These are phyloP conservation scores for Drosophila siamana DNA, from an alignment of 2,888 invertebrate genomes.

Conservation along the genomic window DNA sequence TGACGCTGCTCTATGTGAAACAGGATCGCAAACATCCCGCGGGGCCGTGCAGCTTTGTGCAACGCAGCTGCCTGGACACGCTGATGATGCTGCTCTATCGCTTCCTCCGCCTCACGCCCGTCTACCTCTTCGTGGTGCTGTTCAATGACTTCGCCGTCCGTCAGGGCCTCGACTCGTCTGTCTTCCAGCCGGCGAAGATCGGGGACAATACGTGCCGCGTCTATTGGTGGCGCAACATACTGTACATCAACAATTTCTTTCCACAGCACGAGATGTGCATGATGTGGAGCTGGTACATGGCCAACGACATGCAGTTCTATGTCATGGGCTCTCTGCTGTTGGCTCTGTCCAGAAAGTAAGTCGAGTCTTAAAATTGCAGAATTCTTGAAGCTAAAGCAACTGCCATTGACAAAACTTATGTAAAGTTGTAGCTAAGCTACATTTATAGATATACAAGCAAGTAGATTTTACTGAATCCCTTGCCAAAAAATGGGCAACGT, in stretches of 20 bases:
- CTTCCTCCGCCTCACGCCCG: slow-evolving; percentile 91
- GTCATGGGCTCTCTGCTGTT: slow-evolving; percentile 89
- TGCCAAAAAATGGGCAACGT: no score
- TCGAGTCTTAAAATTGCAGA: no score
- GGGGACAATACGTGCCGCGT: slow-evolving; percentile 91
- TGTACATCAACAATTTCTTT: slow-evolving; percentile 93
- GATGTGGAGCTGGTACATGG: slow-evolving; percentile 94
- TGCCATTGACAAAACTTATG: no score
- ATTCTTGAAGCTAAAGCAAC: no score
- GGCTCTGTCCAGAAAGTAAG: slow-evolving; percentile 89
- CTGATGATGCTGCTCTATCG: slow-evolving; percentile 87
- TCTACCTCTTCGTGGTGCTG: slow-evolving; percentile 92
- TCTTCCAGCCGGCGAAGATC: slow-evolving; percentile 89
- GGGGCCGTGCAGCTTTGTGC: slow-evolving; percentile 63
- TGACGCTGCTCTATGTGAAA: slow-evolving; percentile 90
- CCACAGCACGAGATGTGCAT: slow-evolving; percentile 92
- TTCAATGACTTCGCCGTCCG: slow-evolving; percentile 90
- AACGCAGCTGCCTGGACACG: slow-evolving; percentile 71
- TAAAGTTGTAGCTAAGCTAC: no score
- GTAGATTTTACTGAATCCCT: no score
- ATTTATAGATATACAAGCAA: no score
- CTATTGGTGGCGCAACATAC: slow-evolving; percentile 94
- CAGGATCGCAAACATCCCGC: slow-evolving; percentile 86
- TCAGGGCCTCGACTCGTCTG: slow-evolving; percentile 90
- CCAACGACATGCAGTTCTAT: slow-evolving; percentile 92